phyloP scores from a whole-genome alignment of 2,888 invertebrate genomes.

The Minunthozetes semirufus region DNA sequence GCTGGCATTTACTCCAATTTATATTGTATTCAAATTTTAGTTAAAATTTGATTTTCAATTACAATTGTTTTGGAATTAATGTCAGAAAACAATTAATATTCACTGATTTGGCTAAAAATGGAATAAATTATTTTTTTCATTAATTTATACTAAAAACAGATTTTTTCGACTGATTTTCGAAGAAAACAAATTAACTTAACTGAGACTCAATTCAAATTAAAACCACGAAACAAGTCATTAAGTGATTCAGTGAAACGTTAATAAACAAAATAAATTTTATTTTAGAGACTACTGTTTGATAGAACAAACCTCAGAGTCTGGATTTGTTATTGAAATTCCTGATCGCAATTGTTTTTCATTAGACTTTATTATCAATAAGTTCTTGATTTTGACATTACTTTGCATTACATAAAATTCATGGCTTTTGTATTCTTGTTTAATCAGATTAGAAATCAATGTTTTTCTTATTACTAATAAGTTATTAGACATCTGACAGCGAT shows the following conservation, averaged over 20 bases:
- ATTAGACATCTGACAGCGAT: neutral
- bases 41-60: neutral
- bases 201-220: too few relatives aligned
- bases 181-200: too few relatives aligned
- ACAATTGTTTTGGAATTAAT: neutral
- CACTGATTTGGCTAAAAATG: neutral
- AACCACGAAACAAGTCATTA: too few relatives aligned
- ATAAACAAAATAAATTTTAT: neutral
- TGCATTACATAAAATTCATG: neutral
- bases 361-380: neutral
- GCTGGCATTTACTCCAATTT: neutral
- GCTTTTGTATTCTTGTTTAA: neutral
- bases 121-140: too few relatives aligned
- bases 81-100: neutral
- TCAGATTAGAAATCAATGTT: neutral
- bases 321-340: conserved; percentile 2
- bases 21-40: neutral
- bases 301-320: too few relatives aligned
- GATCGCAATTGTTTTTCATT: neutral
- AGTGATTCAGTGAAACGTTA: neutral
- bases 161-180: too few relatives aligned
- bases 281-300: neutral
- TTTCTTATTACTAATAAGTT: neutral
- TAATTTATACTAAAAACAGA: too few relatives aligned
- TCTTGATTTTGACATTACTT: neutral